Evolutionary conservation across 2,888 invertebrate genomes (phyloP).

Genomic region (Pseudococcus longispinus): DNA sequence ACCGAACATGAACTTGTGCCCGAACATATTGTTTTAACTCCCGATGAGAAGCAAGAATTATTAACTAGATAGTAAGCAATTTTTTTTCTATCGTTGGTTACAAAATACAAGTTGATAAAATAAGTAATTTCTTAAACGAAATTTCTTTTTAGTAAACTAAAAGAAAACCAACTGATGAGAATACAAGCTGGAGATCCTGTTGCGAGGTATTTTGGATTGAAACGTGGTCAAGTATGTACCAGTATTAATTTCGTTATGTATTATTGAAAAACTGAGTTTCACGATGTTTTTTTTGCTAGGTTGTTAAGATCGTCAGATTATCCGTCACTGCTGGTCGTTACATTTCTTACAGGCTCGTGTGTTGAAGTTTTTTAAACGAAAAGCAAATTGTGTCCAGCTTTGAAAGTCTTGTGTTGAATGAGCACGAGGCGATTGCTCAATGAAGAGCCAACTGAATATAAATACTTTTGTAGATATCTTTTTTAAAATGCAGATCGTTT

Average conservation of each 20-base stretch:
- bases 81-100: not conserved
- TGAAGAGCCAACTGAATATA: too few species aligned
- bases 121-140: conserved; percentile 37
- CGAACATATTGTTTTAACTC: conserved; percentile 97
- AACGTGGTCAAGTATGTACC: conserved; percentile 85
- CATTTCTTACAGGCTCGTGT: conserved; percentile 95
- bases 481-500: too few species aligned
- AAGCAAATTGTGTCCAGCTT: not conserved
- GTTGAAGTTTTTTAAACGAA: conserved; percentile 65
- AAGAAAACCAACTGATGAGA: conserved; percentile 98
- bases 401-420: not conserved
- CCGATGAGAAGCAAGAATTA: conserved; percentile 96
- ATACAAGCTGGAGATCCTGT: conserved; percentile 99
- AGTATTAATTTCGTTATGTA: conserved; percentile 34
- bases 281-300: conserved; percentile 67
- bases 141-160: conserved; percentile 76
- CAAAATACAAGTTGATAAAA: conserved; percentile 5
- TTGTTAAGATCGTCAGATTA: conserved; percentile 96
- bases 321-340: conserved; percentile 98
- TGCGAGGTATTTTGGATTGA: conserved; percentile 96
- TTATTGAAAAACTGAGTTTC: not conserved
- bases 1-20: conserved; percentile 98
- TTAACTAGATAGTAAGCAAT: conserved; percentile 81
- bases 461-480: not conserved
- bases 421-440: too few species aligned